Evolutionary conservation across 53 echinoderm and acorn worm genomes (phyloP).

Genomic region (Astropecten irregularis): DNA sequence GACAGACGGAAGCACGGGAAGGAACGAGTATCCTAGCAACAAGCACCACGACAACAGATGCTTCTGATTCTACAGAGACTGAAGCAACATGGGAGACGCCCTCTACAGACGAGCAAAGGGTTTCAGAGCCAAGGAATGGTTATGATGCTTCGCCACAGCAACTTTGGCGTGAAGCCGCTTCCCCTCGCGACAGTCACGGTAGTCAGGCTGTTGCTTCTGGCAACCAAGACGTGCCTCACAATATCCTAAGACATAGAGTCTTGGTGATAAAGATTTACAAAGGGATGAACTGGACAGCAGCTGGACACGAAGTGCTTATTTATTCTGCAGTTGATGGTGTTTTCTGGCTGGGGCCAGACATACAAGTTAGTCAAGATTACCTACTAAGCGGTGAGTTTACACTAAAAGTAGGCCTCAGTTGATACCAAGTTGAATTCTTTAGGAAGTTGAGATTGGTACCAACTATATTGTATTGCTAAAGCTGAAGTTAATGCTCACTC

Average conservation of each 20-base stretch:
- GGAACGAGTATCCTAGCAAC: background rate
- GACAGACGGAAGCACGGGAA: background rate
- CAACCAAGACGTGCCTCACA: too few relatives aligned
- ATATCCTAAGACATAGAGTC: background rate
- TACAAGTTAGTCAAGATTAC: background rate
- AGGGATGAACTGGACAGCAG: background rate
- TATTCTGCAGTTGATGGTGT: background rate
- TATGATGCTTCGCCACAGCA: background rate
- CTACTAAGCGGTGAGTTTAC: constrained; percentile 15
- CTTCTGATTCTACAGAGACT: background rate
- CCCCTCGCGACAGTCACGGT: too few relatives aligned
- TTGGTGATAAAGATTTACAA: constrained; percentile 26
- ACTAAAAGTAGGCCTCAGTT: too few relatives aligned
- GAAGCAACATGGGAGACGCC: background rate
- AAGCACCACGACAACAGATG: background rate
- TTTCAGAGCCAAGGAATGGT: background rate
- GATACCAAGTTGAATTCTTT: too few relatives aligned
- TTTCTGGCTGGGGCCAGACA: background rate
- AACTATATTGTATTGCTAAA: too few relatives aligned
- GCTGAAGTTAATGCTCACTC: too few relatives aligned
- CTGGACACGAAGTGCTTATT: background rate
- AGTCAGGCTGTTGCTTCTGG: too few relatives aligned
- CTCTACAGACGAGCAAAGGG: background rate
- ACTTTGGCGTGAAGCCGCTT: background rate
- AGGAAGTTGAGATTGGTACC: too few relatives aligned